Evolutionary conservation across 2,113 vertebrate genomes (phyloP).

Genomic region (Probosciger aterrimus): DNA sequence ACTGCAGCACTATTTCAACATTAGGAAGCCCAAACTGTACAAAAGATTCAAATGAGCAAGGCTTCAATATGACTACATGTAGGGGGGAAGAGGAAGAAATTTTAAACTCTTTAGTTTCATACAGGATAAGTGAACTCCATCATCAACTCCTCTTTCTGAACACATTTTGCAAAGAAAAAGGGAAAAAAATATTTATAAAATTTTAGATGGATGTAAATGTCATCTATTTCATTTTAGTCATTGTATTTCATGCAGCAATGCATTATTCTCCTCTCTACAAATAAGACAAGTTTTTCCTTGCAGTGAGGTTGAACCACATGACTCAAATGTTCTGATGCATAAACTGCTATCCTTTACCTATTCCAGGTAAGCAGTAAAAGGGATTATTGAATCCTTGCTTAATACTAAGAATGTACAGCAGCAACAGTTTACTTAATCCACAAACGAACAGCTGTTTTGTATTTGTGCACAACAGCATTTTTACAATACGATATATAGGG

Average conservation of each 20-base stretch:
- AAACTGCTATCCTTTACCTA: neutral
- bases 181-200: neutral
- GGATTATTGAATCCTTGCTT: neutral
- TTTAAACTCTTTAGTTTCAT: neutral
- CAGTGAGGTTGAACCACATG: neutral
- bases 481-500: neutral
- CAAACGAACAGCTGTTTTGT: neutral
- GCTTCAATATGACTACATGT: neutral
- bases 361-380: neutral
- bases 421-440: neutral
- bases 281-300: neutral
- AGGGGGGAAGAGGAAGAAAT: neutral
- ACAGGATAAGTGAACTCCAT: neutral
- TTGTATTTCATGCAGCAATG: neutral
- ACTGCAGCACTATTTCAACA: neutral
- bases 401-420: neutral
- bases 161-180: neutral
- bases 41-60: neutral
- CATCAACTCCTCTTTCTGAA: neutral
- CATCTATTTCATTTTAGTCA: neutral
- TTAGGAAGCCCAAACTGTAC: neutral
- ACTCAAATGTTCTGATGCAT: neutral
- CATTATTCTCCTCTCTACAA: neutral
- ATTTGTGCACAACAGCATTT: neutral
- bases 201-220: neutral